phyloP scores from a whole-genome alignment of 2,797 vertebrate species.

The Gymnodraco acuticeps region DNA sequence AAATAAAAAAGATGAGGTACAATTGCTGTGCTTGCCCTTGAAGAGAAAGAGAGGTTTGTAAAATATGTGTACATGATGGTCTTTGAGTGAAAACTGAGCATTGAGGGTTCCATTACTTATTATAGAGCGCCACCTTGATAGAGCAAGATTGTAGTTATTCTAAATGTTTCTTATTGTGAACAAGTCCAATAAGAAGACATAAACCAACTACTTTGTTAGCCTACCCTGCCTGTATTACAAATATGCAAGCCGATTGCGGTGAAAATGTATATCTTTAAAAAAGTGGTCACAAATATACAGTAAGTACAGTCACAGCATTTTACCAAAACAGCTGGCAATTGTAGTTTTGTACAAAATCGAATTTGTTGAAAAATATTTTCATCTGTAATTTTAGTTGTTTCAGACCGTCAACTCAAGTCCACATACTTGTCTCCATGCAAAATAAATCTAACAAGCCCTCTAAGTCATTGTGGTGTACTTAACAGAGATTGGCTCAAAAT shows the following conservation, averaged over 20 bases:
- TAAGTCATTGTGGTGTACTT: background rate
- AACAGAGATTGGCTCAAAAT: background rate
- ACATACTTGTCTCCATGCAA: background rate
- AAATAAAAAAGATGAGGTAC: background rate
- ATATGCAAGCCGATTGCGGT: background rate
- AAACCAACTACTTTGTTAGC: background rate
- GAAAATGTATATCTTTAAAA: background rate
- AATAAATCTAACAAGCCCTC: background rate
- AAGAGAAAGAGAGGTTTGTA: constrained; percentile 4
- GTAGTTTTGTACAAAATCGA: background rate
- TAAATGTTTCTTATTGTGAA: constrained; percentile 17
- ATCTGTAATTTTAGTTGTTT: background rate
- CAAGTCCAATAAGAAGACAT: constrained; percentile 19
- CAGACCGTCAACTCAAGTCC: background rate
- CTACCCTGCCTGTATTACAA: background rate
- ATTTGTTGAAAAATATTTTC: background rate
- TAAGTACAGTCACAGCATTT: background rate
- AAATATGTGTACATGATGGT: background rate
- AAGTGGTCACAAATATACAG: background rate
- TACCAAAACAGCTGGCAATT: background rate
- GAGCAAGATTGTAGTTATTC: background rate
- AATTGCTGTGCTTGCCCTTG: background rate
- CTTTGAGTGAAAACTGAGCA: background rate
- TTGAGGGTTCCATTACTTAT: constrained; percentile 6
- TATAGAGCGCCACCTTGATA: background rate